Base-by-base conservation (phyloP, 1,140 invertebrate species). In the Andricus grossulariae region DNA sequence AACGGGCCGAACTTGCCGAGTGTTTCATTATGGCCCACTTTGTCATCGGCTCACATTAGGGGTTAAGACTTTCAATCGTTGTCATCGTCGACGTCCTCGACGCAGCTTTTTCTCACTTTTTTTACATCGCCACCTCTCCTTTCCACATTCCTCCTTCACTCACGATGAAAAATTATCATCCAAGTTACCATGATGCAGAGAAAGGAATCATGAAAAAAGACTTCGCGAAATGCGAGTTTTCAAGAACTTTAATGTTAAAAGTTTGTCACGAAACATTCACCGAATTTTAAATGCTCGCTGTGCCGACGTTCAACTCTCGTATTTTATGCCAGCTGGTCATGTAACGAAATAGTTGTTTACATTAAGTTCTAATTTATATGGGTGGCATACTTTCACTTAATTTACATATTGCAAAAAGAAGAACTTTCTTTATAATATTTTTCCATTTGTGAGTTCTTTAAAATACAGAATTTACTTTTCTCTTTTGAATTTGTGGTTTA, bases 1-100 rank as follows among this genome's bases (percentile, higher is more conserved):
- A 79, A 71, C 73, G 71, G 78, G 52, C 73, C 73, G 70, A 75
- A 80, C 76, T 82, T 72, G 75, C 78, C 74, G 54, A 81, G 80
- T 82, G 73, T 85, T 86, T 83, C 83, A 83, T 82, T 83, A 81
- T 75, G 74, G 25, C 72, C 77, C 72, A 80, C 80, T 82, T 84
- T 82, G 78, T 84, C 80, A 81, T 80, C 78, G 72, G 80, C 76
- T 77, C 77, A 77, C 80, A 80, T 82, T 83, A 81, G 73, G 76
- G 71, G 75, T 71, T 39, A 51, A 80, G 77, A 86, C 83, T 83
- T 83, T 83, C 80, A 84, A 83, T 84, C 77, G 32, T 18, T 72
- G 54, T 66, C 55, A 72, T 73, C 55, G 25, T 57, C 18, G 21
- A 51, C 71, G 45, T 72, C 39, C 8, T 18, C 32, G 18, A 13